phyloP scores from a whole-genome alignment of 2,113 vertebrate genomes.

The Brienomyrus longianalis region DNA sequence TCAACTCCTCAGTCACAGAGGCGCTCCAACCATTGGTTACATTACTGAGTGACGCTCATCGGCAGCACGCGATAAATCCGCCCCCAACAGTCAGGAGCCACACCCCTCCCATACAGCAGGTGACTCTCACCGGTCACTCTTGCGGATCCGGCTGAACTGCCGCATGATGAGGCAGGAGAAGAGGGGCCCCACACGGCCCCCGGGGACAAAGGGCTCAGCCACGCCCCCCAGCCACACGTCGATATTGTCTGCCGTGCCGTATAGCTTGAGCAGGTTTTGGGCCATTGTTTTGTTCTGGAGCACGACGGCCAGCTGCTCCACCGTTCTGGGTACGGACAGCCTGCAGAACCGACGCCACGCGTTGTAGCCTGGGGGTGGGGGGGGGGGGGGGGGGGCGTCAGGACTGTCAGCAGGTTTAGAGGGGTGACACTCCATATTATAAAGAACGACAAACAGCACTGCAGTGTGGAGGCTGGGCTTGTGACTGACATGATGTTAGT shows the following conservation, averaged over 20 bases:
- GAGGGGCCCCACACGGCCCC: slow-evolving; percentile 62
- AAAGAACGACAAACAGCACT: background rate
- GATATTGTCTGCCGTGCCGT: slow-evolving; percentile 54
- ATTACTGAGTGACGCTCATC: background rate
- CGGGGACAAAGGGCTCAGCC: slow-evolving; percentile 47
- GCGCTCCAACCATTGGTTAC: background rate
- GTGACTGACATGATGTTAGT: background rate
- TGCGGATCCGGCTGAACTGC: slow-evolving; percentile 48
- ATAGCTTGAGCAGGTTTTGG: slow-evolving; percentile 38
- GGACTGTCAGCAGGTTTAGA: background rate
- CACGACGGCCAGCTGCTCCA: slow-evolving; percentile 26
- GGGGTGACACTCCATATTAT: background rate
- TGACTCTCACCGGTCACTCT: slow-evolving; percentile 45
- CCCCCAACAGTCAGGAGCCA: background rate
- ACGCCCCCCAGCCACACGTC: slow-evolving; percentile 58
- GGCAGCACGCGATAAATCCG: background rate
- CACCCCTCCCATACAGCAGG: background rate
- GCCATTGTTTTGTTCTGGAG: slow-evolving; percentile 50
- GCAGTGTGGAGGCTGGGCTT: background rate
- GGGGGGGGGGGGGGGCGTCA: background rate
- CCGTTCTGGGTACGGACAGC: slow-evolving; percentile 42
- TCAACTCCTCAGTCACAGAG: background rate
- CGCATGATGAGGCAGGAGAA: slow-evolving; percentile 18
- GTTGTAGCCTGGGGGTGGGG: slow-evolving; percentile 48
- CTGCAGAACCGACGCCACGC: slow-evolving; percentile 53